phyloP scores from a whole-genome alignment of 1,140 invertebrate genomes.

The Grapholita molesta region DNA sequence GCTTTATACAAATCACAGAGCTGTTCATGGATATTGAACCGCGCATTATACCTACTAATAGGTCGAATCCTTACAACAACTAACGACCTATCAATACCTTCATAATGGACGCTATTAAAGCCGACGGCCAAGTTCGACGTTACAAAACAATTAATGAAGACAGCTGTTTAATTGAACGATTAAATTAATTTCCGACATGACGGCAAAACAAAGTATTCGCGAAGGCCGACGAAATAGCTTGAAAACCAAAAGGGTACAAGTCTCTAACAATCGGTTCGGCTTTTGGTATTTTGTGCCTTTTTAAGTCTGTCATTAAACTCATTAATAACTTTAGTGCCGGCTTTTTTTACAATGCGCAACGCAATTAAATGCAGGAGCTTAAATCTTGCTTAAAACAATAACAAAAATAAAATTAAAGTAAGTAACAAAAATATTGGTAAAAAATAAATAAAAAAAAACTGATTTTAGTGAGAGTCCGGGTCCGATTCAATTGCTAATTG shows the following conservation, averaged over 20 bases:
- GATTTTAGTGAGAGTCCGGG: too few relatives aligned
- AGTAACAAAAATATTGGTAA: too few relatives aligned
- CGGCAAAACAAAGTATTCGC: background rate
- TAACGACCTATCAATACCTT: background rate
- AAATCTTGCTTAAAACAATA: background rate
- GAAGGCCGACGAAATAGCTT: background rate
- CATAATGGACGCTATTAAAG: slow-evolving; percentile 13
- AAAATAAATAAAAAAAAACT: too few relatives aligned
- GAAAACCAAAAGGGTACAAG: background rate
- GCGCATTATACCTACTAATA: background rate
- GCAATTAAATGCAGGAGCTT: background rate
- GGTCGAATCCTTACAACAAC: background rate
- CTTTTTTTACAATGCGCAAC: background rate
- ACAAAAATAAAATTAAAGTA: too few relatives aligned
- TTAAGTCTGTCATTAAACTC: background rate
- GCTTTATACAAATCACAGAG: too few relatives aligned
- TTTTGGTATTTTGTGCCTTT: background rate
- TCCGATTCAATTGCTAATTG: too few relatives aligned
- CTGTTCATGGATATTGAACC: too few relatives aligned
- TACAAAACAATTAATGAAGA: slow-evolving; percentile 10
- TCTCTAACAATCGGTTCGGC: background rate
- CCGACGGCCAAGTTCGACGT: background rate
- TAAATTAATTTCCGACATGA: slow-evolving; percentile 8
- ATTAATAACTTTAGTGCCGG: background rate
- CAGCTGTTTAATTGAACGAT: background rate